Base-by-base conservation (phyloP, 2,113 vertebrate genomes). In the Nansenia antarctica region DNA sequence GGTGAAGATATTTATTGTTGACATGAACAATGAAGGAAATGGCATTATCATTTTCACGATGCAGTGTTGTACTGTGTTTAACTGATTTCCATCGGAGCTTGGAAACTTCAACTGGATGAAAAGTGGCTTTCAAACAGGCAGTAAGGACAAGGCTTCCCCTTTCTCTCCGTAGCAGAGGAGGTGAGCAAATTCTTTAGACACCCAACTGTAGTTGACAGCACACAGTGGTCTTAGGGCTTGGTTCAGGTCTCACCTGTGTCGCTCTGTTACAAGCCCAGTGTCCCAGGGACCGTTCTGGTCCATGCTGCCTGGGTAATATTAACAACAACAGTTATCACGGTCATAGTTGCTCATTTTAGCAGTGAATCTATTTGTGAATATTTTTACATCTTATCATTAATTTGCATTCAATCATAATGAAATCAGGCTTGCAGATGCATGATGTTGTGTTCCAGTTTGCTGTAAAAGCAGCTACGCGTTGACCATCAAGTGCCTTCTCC, bases 401-500 rank as follows among this genome's bases (percentile, higher is more conserved):
- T 42, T 42, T 42, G 18, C 15, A 5, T 42, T 42, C 12, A 5
- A 18, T 11, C 39, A 42, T 42, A 42, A 5, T 37, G 35, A 37
- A 37, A 5, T 37, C 35, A 5, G 11, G 11, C 5, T 37, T 37
- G 5, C 5, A 37, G 35, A 9, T 45, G 14, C 11, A 9, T 15
- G 14, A 45, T 45, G 39, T 49, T 20, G n/a, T 20, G n/a, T 22
- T 49, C 7, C 14, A 49, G 11, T 42, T 42, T 42, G 3, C 18
- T 20, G n/a, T 42, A 42, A 24, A 9, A 24, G 22, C 8, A 12
- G 7, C 3, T 15, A 24, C 9, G 5, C 35, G 4, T 49, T 91
- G 62, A 95, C 94, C 88, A 0, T 67, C 3, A 12, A 63, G 55
- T 3, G 68, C 72, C 94, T 86, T n/a, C 65, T 94, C 95, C 96